Conservation (phyloP, 2,797 vertebrate species). For the Epinephelus coioides region DNA sequence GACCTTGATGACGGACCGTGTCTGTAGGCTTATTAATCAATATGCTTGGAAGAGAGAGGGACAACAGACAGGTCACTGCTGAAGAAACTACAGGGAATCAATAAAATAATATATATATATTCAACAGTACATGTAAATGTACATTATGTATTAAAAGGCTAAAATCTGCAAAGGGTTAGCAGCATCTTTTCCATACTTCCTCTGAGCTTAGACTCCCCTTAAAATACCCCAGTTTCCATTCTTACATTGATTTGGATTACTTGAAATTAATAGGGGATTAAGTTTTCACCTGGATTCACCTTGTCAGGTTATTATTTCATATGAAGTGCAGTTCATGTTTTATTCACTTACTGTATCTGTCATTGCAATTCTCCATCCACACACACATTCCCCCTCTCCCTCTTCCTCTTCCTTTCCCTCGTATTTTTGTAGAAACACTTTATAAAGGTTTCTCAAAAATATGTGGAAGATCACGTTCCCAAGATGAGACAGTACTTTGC, state of each 20-base stretch:
- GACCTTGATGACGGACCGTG: conserved; percentile 54
- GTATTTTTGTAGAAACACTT: background rate
- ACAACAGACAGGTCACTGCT: background rate
- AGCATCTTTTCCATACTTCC: background rate
- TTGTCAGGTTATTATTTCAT: conserved; percentile 35
- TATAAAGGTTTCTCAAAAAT: background rate
- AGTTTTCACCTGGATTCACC: conserved; percentile 10
- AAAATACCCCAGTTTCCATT: conserved; percentile 22
- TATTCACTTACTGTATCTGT: conserved; percentile 18
- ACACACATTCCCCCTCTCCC: background rate
- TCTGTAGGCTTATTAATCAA: conserved; percentile 27
- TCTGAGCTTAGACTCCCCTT: background rate
- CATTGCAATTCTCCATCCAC: conserved; percentile 9
- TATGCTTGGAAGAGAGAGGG: background rate
- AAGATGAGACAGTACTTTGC: no score
- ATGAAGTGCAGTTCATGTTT: conserved; percentile 15
- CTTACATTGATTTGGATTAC: conserved; percentile 12
- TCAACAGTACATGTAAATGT: background rate
- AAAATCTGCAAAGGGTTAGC: background rate
- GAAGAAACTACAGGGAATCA: conserved; percentile 7
- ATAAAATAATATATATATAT: background rate
- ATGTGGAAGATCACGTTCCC: no score
- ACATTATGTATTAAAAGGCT: background rate
- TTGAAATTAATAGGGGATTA: conserved; percentile 39
- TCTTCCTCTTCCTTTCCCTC: conserved; percentile 10